These are phyloP conservation scores for Oryzias melastigma DNA, from an alignment of 2,113 vertebrate genomes.

Conservation along the genomic window DNA sequence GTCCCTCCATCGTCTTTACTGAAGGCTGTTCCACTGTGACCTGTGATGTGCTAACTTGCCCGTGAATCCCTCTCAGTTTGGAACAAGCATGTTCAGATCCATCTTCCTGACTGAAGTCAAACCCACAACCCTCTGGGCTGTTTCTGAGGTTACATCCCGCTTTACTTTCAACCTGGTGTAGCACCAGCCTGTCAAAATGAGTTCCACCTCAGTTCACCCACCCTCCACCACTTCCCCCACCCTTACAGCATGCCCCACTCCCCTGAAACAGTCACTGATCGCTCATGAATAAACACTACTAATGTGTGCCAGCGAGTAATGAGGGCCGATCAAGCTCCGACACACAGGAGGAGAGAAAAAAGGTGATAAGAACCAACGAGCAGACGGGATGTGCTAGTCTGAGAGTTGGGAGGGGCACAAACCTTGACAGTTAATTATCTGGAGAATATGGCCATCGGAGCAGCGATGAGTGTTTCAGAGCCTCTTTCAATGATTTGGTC, in stretches of 20 bases:
- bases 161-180: slow-evolving; percentile 32
- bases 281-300: slow-evolving; percentile 54
- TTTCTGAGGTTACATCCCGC: slow-evolving; percentile 17
- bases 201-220: slow-evolving; percentile 47
- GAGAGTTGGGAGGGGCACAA: slow-evolving; percentile 31
- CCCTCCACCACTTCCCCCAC: slow-evolving; percentile 26
- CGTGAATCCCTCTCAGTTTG: no score
- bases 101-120: no score
- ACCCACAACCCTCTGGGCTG: background rate
- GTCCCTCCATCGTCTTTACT: no score
- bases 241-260: slow-evolving; percentile 11
- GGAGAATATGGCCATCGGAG: slow-evolving; percentile 66
- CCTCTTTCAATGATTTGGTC: slow-evolving; percentile 55
- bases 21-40: no score
- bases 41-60: no score
- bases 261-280: slow-evolving; percentile 41
- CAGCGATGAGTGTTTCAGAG: slow-evolving; percentile 60
- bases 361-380: background rate
- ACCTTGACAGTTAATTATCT: slow-evolving; percentile 75
- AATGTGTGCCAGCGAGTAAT: slow-evolving; percentile 49
- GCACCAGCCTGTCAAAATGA: slow-evolving; percentile 59
- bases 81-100: no score
- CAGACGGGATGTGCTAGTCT: background rate
- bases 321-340: slow-evolving; percentile 33
- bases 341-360: slow-evolving; percentile 15